Percentiles rank a stretch among this genome's conserved stretches.
phyloP scores from a whole-genome alignment of 2,797 vertebrate species.

The Scolopax bukidnonensis region DNA sequence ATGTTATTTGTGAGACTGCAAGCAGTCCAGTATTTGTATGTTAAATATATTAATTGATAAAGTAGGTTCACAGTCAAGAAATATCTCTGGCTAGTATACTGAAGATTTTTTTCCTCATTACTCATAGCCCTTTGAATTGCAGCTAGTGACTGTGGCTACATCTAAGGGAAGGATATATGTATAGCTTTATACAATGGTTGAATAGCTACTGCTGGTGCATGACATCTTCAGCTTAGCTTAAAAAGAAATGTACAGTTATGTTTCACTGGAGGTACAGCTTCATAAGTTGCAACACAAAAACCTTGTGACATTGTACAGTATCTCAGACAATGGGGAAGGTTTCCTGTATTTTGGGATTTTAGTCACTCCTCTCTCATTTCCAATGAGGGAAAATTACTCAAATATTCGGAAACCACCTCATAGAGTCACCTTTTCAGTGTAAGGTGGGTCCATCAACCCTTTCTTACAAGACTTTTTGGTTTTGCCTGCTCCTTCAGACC shows the following conservation, averaged over 20 bases:
- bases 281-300: neutral
- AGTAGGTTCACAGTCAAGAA: slow-evolving; percentile 14
- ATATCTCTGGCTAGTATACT: neutral
- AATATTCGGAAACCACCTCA: neutral
- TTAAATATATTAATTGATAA: slow-evolving; percentile 58
- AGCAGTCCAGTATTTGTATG: slow-evolving; percentile 46
- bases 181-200: slow-evolving; percentile 7
- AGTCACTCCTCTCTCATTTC: neutral
- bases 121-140: slow-evolving; percentile 7
- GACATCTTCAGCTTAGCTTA: neutral
- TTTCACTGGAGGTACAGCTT: neutral
- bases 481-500: neutral
- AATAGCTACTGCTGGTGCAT: neutral
- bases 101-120: slow-evolving; percentile 1
- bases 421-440: neutral
- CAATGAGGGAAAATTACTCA: neutral
- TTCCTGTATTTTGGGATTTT: neutral
- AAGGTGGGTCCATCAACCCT: neutral
- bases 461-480: neutral
- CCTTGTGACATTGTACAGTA: neutral
- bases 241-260: neutral
- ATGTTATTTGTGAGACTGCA: slow-evolving; percentile 59
- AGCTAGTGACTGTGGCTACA: slow-evolving; percentile 16
- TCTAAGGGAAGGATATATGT: neutral
- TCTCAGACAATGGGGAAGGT: neutral